Percentiles rank a stretch among this genome's conserved stretches.
These are phyloP conservation scores for Alcis repandata DNA, from an alignment of 2,888 invertebrate species.

Conservation along the genomic window DNA sequence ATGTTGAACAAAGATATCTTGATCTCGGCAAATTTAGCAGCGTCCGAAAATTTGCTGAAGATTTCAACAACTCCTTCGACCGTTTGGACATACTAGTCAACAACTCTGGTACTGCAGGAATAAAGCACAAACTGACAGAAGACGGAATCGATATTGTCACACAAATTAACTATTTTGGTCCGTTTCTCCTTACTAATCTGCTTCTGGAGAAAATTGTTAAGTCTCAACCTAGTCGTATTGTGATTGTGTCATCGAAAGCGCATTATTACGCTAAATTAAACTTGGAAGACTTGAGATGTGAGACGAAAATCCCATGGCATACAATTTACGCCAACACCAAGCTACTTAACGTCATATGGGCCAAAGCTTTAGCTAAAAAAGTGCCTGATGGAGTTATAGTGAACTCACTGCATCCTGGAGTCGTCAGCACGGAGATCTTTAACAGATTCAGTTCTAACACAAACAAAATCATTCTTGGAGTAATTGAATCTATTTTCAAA, in stretches of 20 bases:
- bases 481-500: slow-evolving; percentile 89
- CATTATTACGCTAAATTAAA: slow-evolving; percentile 81
- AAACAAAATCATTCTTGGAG: slow-evolving; percentile 81
- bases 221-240: slow-evolving; percentile 75
- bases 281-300: slow-evolving; percentile 54
- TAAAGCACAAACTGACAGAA: slow-evolving; percentile 74
- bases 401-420: slow-evolving; percentile 94
- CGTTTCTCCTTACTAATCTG: slow-evolving; percentile 90
- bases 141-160: slow-evolving; percentile 88
- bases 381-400: slow-evolving; percentile 88
- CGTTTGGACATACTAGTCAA: slow-evolving; percentile 88
- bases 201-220: slow-evolving; percentile 79
- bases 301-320: slow-evolving; percentile 56
- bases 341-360: slow-evolving; percentile 73
- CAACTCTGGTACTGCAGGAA: slow-evolving; percentile 86
- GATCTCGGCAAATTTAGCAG: slow-evolving; percentile 83
- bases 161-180: slow-evolving; percentile 90
- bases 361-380: slow-evolving; percentile 71
- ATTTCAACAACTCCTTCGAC: slow-evolving; percentile 81
- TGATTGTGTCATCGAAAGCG: slow-evolving; percentile 74
- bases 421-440: slow-evolving; percentile 93
- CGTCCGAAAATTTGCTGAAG: slow-evolving; percentile 87
- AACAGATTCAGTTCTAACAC: slow-evolving; percentile 79
- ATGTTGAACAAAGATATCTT: slow-evolving; percentile 86
- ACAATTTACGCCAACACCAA: slow-evolving; percentile 81